Percentiles rank a stretch among this genome's conserved stretches.
Evolutionary conservation across 1,140 invertebrate genomes (phyloP).

Genomic region (Hormaphis cornu): DNA sequence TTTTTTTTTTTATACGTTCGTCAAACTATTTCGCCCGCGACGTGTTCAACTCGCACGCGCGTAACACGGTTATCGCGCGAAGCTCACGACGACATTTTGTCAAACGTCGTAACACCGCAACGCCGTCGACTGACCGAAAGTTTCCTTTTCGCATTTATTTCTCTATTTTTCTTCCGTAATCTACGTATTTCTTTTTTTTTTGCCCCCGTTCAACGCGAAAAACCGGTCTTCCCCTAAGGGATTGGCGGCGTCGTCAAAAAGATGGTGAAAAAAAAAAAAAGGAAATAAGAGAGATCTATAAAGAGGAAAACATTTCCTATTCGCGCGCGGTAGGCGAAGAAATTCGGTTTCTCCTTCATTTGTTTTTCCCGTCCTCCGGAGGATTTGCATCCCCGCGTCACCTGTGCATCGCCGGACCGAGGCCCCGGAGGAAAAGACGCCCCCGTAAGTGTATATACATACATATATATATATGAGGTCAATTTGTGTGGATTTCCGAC

Average conservation of each 20-base stretch:
- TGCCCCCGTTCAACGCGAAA: neutral
- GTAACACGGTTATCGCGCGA: neutral
- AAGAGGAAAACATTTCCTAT: neutral
- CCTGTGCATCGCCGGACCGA: neutral
- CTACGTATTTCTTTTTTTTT: neutral
- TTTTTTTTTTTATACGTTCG: neutral
- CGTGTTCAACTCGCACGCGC: too few species aligned
- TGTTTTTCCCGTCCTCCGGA: constrained; percentile 26
- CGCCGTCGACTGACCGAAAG: constrained; percentile 15
- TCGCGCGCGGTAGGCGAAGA: neutral
- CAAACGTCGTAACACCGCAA: neutral
- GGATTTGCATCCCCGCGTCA: constrained; percentile 17
- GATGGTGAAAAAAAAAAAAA: neutral
- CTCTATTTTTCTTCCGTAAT: too few species aligned
- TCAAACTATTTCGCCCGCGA: neutral
- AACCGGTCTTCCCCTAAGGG: constrained; percentile 5
- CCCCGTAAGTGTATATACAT: too few species aligned
- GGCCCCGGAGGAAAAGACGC: constrained; percentile 22
- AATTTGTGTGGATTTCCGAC: constrained; percentile 24
- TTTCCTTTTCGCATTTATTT: too few species aligned
- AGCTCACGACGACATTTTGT: neutral
- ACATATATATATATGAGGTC: too few species aligned
- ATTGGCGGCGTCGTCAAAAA: neutral
- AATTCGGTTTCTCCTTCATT: constrained; percentile 32
- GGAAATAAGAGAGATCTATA: neutral